Percentiles rank a stretch among this genome's conserved stretches.
These are phyloP conservation scores for Ormyrus labotus DNA, from an alignment of 2,888 invertebrate genomes.

Conservation along the genomic window DNA sequence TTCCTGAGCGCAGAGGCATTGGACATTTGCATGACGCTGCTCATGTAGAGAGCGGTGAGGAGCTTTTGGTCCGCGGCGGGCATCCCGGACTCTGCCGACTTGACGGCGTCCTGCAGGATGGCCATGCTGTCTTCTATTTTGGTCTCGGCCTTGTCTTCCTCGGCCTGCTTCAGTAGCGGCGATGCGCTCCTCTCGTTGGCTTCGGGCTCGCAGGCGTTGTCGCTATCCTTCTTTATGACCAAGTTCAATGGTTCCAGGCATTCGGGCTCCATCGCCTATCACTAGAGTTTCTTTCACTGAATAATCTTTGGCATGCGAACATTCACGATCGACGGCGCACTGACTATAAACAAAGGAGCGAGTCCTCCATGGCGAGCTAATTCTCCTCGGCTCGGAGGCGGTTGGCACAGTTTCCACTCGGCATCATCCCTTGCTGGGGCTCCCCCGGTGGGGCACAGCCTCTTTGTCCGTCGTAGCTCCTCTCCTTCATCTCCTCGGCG, in stretches of 20 bases:
- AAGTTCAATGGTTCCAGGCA: constrained; percentile 78
- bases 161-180: constrained; percentile 33
- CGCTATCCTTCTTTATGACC: constrained; percentile 75
- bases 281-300: neutral
- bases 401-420: no score
- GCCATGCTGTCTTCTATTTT: constrained; percentile 68
- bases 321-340: neutral
- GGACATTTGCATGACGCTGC: constrained; percentile 74
- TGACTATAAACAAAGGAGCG: constrained; percentile 32
- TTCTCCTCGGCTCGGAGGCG: neutral
- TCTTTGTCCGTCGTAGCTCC: constrained; percentile 11
- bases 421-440: neutral
- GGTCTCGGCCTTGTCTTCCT: constrained; percentile 60
- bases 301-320: neutral
- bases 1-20: constrained; percentile 66
- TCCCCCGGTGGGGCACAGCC: neutral
- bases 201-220: constrained; percentile 48
- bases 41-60: constrained; percentile 74
- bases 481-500: constrained; percentile 21
- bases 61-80: constrained; percentile 73
- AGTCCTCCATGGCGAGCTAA: neutral
- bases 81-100: constrained; percentile 61
- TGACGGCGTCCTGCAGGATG: constrained; percentile 69
- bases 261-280: constrained; percentile 74
- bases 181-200: constrained; percentile 28